These are phyloP conservation scores for Allobates femoralis DNA, from an alignment of 2,797 vertebrate genomes.

Conservation along the genomic window DNA sequence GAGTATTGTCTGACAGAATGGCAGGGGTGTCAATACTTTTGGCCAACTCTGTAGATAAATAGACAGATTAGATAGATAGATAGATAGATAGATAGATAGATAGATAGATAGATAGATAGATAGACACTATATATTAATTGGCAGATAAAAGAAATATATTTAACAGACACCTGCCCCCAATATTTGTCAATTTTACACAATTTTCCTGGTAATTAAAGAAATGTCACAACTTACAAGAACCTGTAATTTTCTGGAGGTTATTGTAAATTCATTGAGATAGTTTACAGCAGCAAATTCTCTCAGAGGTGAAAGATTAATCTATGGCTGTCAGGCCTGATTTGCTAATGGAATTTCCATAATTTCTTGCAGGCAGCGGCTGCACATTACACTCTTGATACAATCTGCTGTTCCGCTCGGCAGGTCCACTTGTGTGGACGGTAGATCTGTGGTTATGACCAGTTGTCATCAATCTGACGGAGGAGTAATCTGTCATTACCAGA, in stretches of 20 bases:
- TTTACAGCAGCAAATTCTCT: constrained; percentile 26
- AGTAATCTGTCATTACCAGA: neutral
- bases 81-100: neutral
- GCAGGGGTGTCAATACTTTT: too few relatives aligned
- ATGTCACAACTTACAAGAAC: constrained; percentile 53
- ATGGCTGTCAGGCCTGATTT: constrained; percentile 26
- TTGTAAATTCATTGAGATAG: constrained; percentile 1
- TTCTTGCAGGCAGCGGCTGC: neutral
- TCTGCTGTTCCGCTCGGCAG: neutral
- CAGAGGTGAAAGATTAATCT: constrained; percentile 55
- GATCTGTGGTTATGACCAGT: neutral
- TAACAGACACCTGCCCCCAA: neutral
- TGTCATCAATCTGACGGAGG: neutral
- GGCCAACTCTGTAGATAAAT: too few relatives aligned
- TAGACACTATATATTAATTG: neutral
- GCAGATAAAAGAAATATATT: neutral
- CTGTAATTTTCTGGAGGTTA: constrained; percentile 35
- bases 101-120: neutral
- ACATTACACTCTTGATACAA: neutral
- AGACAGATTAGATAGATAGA: neutral
- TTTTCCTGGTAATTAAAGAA: constrained; percentile 55
- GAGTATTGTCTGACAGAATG: too few relatives aligned
- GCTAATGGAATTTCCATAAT: constrained; percentile 54
- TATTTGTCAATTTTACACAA: constrained; percentile 32
- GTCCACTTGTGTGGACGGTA: constrained; percentile 7